These are phyloP conservation scores for Uloborus diversus DNA, from an alignment of 1,140 invertebrate genomes.

Conservation along the genomic window DNA sequence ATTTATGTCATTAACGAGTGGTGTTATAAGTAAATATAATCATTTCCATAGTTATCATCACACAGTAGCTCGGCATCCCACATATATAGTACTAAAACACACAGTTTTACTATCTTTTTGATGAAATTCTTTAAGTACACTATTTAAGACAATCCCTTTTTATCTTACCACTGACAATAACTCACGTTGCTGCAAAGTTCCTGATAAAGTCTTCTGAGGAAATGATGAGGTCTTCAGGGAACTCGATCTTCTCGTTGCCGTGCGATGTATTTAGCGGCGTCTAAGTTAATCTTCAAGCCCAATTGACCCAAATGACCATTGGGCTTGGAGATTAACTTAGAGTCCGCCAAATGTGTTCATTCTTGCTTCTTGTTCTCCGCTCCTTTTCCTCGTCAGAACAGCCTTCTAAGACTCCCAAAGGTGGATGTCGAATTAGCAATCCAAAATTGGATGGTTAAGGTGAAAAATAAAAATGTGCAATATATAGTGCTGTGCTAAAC, in stretches of 20 bases:
- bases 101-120: too few species aligned
- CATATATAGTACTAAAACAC: too few species aligned
- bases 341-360: slow-evolving; percentile 57
- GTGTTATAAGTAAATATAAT: too few species aligned
- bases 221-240: background rate
- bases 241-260: background rate
- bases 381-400: background rate
- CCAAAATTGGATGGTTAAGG: background rate
- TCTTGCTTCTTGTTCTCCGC: slow-evolving; percentile 25
- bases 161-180: too few species aligned
- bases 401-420: background rate
- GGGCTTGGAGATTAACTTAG: slow-evolving; percentile 62
- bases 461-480: background rate
- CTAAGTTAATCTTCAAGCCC: slow-evolving; percentile 62
- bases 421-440: background rate
- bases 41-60: too few species aligned
- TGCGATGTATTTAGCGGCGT: slow-evolving; percentile 58
- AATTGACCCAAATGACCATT: slow-evolving; percentile 59
- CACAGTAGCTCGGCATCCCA: too few species aligned
- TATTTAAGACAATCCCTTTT: too few species aligned
- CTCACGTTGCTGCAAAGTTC: too few species aligned
- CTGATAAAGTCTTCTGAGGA: too few species aligned
- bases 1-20: too few species aligned
- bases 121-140: too few species aligned
- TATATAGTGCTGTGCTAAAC: background rate